These are phyloP conservation scores for Helogale parvula DNA, from an alignment of 2,113 vertebrate species.

Conservation along the genomic window DNA sequence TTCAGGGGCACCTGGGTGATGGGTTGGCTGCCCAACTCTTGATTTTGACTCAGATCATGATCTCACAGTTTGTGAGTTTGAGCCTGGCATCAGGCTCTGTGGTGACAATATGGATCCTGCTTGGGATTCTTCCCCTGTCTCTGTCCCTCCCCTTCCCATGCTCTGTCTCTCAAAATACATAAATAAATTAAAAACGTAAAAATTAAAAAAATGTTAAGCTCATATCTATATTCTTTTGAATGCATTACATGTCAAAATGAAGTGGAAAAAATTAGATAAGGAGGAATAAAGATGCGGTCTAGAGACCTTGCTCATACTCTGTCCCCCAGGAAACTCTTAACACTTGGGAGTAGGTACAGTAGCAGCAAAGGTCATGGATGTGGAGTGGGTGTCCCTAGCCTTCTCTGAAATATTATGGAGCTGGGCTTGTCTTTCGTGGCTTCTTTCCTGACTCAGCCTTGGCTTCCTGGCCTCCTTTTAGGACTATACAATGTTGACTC, in stretches of 20 bases:
- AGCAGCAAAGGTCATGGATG: neutral
- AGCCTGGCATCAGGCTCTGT: no score
- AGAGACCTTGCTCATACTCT: neutral
- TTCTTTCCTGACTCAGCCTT: neutral
- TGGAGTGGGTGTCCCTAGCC: rapidly evolving
- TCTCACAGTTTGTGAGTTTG: no score
- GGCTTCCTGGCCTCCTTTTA: neutral
- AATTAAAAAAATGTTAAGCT: neutral
- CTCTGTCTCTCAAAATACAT: no score
- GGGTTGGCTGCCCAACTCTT: no score
- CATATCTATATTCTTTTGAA: neutral
- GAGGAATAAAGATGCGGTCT: neutral
- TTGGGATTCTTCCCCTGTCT: no score
- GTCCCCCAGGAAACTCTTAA: neutral
- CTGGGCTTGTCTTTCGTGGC: neutral
- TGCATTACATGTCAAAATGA: neutral
- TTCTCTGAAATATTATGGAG: neutral
- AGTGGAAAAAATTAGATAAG: neutral
- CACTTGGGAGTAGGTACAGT: neutral
- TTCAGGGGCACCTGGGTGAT: neutral
- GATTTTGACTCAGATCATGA: no score
- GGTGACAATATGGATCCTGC: no score
- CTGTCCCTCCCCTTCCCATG: no score
- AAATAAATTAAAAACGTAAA: no score
- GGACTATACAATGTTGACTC: neutral